Percentiles rank a stretch among this genome's conserved stretches.
Evolutionary conservation across 2,797 vertebrate genomes (phyloP).

Genomic region (Rousettus madagascariensis): DNA sequence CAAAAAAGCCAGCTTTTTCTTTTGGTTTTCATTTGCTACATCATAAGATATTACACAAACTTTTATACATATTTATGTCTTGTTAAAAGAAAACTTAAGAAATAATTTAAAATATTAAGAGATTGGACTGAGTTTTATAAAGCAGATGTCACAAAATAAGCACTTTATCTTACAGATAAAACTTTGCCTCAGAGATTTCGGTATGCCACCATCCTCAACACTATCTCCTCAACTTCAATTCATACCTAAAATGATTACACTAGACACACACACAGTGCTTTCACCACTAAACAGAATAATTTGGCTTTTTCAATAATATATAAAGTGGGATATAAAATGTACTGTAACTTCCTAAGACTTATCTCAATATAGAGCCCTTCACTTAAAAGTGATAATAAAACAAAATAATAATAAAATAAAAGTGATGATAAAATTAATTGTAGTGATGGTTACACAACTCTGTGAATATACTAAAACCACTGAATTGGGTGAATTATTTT

Average conservation of each 20-base stretch:
- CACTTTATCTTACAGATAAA: neutral
- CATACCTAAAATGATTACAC: neutral
- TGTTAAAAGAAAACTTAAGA: constrained; percentile 89
- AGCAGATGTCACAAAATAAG: neutral
- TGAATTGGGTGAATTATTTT: neutral
- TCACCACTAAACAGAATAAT: neutral
- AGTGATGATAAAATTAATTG: too few species aligned
- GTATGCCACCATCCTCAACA: neutral
- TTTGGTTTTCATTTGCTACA: constrained; percentile 77
- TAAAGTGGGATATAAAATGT: neutral
- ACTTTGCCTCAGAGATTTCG: neutral
- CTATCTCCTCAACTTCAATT: neutral
- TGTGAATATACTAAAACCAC: too few species aligned
- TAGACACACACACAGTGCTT: neutral
- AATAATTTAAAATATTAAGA: neutral
- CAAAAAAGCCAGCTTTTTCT: constrained; percentile 89
- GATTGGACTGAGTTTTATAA: neutral
- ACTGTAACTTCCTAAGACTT: neutral
- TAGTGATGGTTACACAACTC: too few species aligned
- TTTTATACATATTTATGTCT: constrained; percentile 83
- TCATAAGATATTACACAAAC: constrained; percentile 89
- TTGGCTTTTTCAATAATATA: neutral
- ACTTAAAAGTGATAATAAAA: neutral
- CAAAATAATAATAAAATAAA: too few species aligned
- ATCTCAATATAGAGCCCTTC: neutral